Evolutionary conservation across 2,797 vertebrate species (phyloP), one percentile per base, ranked within the genome.

Genomic region (Falco concolor): DNA sequence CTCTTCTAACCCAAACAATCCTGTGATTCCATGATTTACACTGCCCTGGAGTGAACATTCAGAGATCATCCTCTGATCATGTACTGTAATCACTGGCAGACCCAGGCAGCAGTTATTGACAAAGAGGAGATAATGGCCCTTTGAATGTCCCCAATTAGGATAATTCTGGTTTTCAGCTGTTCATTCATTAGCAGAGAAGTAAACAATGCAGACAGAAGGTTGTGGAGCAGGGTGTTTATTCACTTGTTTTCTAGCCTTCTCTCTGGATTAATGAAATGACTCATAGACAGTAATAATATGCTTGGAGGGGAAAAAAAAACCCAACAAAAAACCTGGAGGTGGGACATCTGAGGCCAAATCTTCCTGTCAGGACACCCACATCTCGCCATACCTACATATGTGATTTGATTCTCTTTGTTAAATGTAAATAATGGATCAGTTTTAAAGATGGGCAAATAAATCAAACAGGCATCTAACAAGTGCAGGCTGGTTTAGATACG

Each of bases 161-260:
- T 94, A 93, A 95, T 94, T 91, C 84, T 95, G 83, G 0, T 93
- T 95, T 92, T 90, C n/a, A 76, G 74, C 85, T 93, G 72, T 90
- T 96, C 92, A 96, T 97, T 96, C 94, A 95, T 94, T 91, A 96
- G 81, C 61, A 91, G 85, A 68, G 83, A 93, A 92, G 83, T 94
- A 96, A 96, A 94, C 87, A 93, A 68, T 45, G 44, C 84, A 92
- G 88, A n/a, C 90, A 93, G 89, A 92, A 93, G 76, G 90, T 82
- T 96, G 82, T 95, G 95, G 94, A 93, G 86, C 86, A 68, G 89
- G 17, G 83, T 91, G 54, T 96, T 96, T 95, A 95, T 97, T 97
- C 95, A 87, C 75, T 96, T 96, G 83, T 93, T 97, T 96, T 95
- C 91, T 79, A 70, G 79, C 78, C 83, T 84, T 94, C 89, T 89